Evolutionary conservation across 2,113 vertebrate species (phyloP).

Genomic region (Eubucco bourcierii): DNA sequence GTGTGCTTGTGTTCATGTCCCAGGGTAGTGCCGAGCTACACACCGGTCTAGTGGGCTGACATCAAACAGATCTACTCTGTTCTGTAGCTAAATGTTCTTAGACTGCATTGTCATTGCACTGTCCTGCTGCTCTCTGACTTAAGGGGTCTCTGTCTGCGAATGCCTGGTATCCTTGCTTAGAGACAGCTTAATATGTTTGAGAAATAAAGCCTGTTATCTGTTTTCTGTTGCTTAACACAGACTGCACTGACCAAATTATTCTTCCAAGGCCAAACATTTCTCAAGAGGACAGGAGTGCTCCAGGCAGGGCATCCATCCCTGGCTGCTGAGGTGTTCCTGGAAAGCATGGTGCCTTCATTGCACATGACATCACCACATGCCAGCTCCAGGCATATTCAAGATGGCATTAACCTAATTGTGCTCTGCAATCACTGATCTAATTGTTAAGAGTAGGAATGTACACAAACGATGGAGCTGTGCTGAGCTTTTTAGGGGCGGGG

Average conservation of each 20-base stretch:
- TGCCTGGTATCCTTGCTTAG: neutral
- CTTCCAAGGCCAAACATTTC: neutral
- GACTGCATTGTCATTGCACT: fast-evolving
- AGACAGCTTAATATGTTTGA: neutral
- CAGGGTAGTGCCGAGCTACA: neutral
- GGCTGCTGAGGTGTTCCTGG: neutral
- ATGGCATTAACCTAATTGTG: neutral
- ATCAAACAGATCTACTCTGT: neutral
- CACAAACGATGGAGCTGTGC: fast-evolving
- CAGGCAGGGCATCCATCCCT: neutral
- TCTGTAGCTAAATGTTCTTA: too few species aligned
- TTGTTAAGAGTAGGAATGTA: neutral
- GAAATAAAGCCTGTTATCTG: neutral
- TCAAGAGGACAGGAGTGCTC: neutral
- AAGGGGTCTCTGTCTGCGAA: neutral
- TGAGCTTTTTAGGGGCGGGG: neutral
- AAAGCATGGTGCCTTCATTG: neutral
- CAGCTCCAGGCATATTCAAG: neutral
- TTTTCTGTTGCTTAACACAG: neutral
- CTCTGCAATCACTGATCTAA: fast-evolving
- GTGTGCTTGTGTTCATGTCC: neutral
- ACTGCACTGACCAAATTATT: fast-evolving
- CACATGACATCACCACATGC: fast-evolving
- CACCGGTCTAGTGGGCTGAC: neutral
- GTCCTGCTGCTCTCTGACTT: neutral